Conservation (phyloP, 2,113 vertebrate genomes). For the Bubo bubo region DNA sequence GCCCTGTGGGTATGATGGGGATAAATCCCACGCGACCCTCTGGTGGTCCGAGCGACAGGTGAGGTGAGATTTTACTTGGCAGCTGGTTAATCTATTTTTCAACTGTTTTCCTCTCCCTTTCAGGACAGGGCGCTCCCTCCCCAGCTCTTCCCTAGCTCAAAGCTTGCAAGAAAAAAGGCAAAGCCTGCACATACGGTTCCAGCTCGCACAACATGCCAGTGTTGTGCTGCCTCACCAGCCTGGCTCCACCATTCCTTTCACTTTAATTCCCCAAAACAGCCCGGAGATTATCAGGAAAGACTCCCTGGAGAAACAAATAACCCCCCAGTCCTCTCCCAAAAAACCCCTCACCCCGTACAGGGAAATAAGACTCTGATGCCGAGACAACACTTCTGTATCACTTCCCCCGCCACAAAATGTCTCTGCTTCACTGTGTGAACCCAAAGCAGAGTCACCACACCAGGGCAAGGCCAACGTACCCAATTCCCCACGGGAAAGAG, state of each 20-base stretch:
- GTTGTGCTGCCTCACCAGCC: background rate
- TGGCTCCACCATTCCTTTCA: background rate
- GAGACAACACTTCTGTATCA: background rate
- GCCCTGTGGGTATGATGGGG: rapidly evolving
- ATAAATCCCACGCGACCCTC: background rate
- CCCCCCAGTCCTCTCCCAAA: background rate
- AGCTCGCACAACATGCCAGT: rapidly evolving
- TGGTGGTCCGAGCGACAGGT: rapidly evolving
- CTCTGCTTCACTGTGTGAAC: background rate
- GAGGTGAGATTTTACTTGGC: background rate
- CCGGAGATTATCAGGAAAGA: background rate
- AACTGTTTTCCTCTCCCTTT: background rate
- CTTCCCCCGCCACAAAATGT: background rate
- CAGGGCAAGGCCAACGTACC: background rate
- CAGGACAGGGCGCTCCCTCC: background rate
- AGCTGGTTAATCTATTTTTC: background rate
- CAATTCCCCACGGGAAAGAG: background rate
- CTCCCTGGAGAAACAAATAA: background rate
- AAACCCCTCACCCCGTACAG: rapidly evolving
- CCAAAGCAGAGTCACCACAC: background rate
- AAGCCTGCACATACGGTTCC: background rate
- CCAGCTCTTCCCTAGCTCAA: background rate
- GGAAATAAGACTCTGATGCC: background rate
- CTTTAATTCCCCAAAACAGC: background rate
- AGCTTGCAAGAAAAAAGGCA: background rate